Base-by-base conservation (phyloP, 2,113 vertebrate species). In the Callopanchax toddi region DNA sequence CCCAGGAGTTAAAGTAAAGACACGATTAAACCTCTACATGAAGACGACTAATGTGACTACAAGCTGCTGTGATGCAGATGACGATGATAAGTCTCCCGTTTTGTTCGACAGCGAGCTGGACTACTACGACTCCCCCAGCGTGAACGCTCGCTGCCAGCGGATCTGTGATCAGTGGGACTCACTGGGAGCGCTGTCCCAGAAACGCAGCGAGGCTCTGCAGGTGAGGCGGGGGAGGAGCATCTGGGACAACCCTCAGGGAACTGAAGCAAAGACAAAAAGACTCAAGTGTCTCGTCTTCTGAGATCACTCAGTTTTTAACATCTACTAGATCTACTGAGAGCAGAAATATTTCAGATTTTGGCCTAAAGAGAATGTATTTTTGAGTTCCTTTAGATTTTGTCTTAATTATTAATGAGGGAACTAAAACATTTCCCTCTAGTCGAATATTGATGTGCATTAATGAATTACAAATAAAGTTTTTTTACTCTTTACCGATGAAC, bases 81-180 rank as follows among this genome's bases (percentile, higher is more conserved):
- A 45, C 16, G 11, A 20, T 44, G 17, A 40, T n/a, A 20, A 29
- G 11, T 20, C 25, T 23, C 17, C 11, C 63, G 43, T 79, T n/a
- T 32, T 62, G 73, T 78, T 22, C 48, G 55, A 1, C 69, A 99
- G 97, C 77, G 97, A 99, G 95, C 89, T 99, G 94, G 96, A 99
- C 87, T 99, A 99, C 85, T 99, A 97, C 0, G 96, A 99, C 91
- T 99, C 97, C 64, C 96, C 95, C 60, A 99, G 93, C 82, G 97
- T 99, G 74, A 99, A 99, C 34, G 93, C 93, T 81, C 95, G 97
- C 81, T 99, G 96, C 91, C 97, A 99, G 91, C 92, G 92, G 86
- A 99, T 99, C 86, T 99, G 97, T 86, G 97, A 99, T 85, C 95
- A 99, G 83, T 99, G 97, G 97, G 97, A 99, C 79, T 83, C 92